phyloP scores from a whole-genome alignment of 2,113 vertebrate genomes.

The Pelecanus crispus region DNA sequence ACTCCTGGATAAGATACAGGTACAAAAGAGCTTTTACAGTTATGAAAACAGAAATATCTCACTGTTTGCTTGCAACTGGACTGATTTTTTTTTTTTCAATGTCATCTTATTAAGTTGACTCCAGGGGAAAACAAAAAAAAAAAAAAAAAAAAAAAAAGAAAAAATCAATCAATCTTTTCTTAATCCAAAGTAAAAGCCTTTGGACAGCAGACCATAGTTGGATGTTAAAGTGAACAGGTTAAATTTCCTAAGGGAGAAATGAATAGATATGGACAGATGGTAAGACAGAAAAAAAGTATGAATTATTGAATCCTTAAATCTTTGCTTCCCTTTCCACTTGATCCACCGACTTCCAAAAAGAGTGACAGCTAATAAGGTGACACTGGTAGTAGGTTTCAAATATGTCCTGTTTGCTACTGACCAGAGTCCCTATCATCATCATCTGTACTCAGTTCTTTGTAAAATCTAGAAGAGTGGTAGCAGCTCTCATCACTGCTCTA shows the following conservation, averaged over 20 bases:
- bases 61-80: not conserved
- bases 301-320: not conserved
- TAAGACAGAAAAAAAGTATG: not conserved
- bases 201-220: not conserved
- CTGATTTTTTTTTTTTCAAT: not conserved
- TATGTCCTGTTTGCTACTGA: not conserved
- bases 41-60: not conserved
- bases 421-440: not conserved
- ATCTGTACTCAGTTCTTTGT: not conserved
- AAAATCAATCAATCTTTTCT: too few species aligned
- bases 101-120: not conserved
- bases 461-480: not conserved
- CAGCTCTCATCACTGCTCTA: not conserved
- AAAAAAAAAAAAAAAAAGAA: too few species aligned
- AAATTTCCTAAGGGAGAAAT: not conserved
- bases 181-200: not conserved
- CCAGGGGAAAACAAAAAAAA: rapidly evolving
- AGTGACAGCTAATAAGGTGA: not conserved
- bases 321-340: not conserved
- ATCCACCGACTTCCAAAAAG: not conserved
- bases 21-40: not conserved
- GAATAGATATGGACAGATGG: not conserved
- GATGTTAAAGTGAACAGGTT: not conserved
- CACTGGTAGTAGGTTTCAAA: not conserved
- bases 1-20: not conserved